A percentile compares a stretch with the other conserved stretches of the same genome.
phyloP scores from a whole-genome alignment of 2,888 invertebrate genomes.

The Campaea margaritaria region DNA sequence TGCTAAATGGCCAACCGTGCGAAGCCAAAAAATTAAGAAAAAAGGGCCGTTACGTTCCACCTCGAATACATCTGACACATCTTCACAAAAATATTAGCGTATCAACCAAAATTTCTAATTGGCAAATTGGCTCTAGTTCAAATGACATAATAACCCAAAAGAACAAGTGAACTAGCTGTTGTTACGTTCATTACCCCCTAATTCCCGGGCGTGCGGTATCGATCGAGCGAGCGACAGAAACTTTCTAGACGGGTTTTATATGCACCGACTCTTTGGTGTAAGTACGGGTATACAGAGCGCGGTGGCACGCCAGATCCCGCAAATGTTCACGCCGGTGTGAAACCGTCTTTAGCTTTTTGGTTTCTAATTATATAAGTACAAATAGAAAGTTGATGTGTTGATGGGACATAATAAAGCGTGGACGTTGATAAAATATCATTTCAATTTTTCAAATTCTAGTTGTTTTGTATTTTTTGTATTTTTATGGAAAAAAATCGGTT shows the following conservation, averaged over 20 bases:
- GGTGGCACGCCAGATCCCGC: constrained; percentile 42
- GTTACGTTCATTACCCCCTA: constrained; percentile 74
- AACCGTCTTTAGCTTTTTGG: constrained; percentile 29
- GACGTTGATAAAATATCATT: too few relatives aligned
- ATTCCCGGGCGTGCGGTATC: constrained; percentile 76
- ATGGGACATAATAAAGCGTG: too few relatives aligned
- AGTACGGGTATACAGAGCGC: constrained; percentile 59
- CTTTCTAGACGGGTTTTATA: constrained; percentile 86
- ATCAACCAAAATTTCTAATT: background rate
- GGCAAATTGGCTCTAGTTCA: constrained; percentile 38
- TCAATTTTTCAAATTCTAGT: too few relatives aligned
- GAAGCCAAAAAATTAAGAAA: too few relatives aligned
- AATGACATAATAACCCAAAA: constrained; percentile 83
- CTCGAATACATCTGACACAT: too few relatives aligned
- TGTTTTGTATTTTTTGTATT: too few relatives aligned
- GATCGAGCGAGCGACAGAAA: constrained; percentile 83
- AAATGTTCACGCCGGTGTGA: constrained; percentile 44
- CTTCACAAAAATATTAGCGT: background rate
- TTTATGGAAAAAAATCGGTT: too few relatives aligned
- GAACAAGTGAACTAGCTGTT: constrained; percentile 71
- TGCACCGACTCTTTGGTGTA: constrained; percentile 81
- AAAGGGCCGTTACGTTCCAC: too few relatives aligned
- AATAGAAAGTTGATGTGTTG: too few relatives aligned
- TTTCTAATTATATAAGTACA: background rate
- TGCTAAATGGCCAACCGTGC: too few relatives aligned